phyloP scores from a whole-genome alignment of 2,113 vertebrate genomes.

The Urocitellus parryii region DNA sequence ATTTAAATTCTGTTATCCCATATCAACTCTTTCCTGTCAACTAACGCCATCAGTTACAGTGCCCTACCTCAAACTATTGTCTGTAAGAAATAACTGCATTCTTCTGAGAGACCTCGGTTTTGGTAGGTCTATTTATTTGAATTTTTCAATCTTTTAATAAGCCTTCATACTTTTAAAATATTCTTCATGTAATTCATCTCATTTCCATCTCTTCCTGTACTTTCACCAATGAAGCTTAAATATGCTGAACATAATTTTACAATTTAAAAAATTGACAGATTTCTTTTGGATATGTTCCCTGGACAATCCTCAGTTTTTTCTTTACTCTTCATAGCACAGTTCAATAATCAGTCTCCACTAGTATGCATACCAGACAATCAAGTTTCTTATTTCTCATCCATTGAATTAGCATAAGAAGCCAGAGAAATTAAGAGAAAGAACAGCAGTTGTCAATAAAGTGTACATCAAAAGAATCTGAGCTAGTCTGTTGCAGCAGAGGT shows the following conservation, averaged over 20 bases:
- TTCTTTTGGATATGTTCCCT: not conserved
- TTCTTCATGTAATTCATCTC: not conserved
- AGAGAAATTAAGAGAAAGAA: not conserved
- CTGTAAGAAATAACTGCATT: conserved; percentile 15
- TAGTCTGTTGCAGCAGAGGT: no score
- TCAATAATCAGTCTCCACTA: not conserved
- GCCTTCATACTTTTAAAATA: not conserved
- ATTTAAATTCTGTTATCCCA: conserved; percentile 17
- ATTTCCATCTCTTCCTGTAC: not conserved
- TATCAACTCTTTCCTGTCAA: not conserved
- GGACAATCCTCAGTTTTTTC: not conserved
- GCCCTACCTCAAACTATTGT: not conserved
- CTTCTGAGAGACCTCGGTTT: not conserved
- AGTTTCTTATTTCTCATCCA: no score
- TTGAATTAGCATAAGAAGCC: no score
- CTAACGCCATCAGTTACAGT: not conserved
- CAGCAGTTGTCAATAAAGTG: not conserved
- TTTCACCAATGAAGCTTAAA: not conserved
- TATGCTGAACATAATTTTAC: not conserved
- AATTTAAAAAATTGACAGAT: not conserved
- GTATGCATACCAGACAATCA: not conserved
- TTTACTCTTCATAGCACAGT: not conserved
- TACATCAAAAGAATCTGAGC: not conserved
- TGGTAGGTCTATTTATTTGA: not conserved
- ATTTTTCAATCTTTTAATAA: conserved; percentile 6